These are phyloP conservation scores for Pocillopora grandis DNA, from an alignment of 92 coral and sea anemone genomes.

Conservation along the genomic window DNA sequence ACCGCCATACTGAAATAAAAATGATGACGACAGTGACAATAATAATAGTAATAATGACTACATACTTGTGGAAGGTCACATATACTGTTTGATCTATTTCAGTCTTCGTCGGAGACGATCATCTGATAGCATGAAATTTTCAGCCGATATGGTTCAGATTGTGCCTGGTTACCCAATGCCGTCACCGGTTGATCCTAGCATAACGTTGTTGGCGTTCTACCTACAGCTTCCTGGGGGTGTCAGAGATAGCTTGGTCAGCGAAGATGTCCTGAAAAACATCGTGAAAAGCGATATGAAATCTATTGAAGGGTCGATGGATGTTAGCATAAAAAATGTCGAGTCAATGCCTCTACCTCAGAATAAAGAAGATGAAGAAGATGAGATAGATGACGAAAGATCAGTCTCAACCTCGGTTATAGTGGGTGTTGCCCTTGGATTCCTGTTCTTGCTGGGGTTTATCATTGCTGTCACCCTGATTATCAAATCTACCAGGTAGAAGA, in stretches of 20 bases:
- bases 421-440: neutral
- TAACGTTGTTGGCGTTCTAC: slow-evolving; percentile 2
- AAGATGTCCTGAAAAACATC: neutral
- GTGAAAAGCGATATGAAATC: neutral
- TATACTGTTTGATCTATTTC: neutral
- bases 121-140: neutral
- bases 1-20: neutral
- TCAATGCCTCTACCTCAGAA: neutral
- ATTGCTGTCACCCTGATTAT: neutral
- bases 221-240: neutral
- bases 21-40: neutral
- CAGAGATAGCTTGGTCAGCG: neutral
- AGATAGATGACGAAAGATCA: neutral
- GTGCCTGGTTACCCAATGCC: slow-evolving; percentile 19
- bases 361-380: neutral
- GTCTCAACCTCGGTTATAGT: neutral
- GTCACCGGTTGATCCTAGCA: neutral
- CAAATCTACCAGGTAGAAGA: neutral
- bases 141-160: slow-evolving; percentile 11
- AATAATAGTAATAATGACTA: neutral
- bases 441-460: neutral
- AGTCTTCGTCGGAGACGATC: slow-evolving; percentile 17
- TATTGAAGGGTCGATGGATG: neutral
- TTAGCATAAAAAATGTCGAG: neutral
- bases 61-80: neutral